Base-by-base conservation (phyloP, 2,113 vertebrate species). In the Camelus dromedarius region DNA sequence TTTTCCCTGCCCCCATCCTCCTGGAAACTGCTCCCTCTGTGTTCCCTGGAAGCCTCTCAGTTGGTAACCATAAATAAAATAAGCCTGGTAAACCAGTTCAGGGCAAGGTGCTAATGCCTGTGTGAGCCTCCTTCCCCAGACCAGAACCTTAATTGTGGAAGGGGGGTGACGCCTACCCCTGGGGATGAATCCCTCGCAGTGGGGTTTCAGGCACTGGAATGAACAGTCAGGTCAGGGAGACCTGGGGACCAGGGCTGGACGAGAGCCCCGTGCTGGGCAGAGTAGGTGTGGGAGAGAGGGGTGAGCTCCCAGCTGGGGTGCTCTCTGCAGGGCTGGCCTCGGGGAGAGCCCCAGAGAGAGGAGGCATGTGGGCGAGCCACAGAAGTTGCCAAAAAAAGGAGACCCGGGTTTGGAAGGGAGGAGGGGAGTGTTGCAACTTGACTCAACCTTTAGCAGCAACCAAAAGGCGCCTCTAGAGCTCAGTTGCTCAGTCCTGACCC, bases 241-340 rank as follows among this genome's bases (percentile, higher is more conserved):
- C 50, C n/a, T 56, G 35, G 67, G 38, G 15, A 22, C 18, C 6
- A 54, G 11, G 80, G 48, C 24, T 58, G 28, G 75, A 77, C 56
- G 48, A n/a, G 77, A 42, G 60, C 38, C 38, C 38, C 38, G 38
- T 5, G 5, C 38, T 58, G 75, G 56, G 46, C 26, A 50, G 35
- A 85, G n/a, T 1, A 8, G 52, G 66, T 32, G 24, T 28, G 20
- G 10, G 30, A 11, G 18, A 10, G 7, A 11, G 16, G 11, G 19
- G 8, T 13, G 11, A 30, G n/a, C 9, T 0, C 9, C 26, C 20
- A 13, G 50, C 22, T 22, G 12, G 32, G n/a, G 5, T 6, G 28
- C 70, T 18, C 11, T 30, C 52, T 7, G 9, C 1, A 88, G 38
- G 50, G 20, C 38, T 1, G 32, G 13, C 54, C 54, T 64, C 4